phyloP scores from a whole-genome alignment of 1,140 invertebrate genomes.

The Vanessa tameamea region DNA sequence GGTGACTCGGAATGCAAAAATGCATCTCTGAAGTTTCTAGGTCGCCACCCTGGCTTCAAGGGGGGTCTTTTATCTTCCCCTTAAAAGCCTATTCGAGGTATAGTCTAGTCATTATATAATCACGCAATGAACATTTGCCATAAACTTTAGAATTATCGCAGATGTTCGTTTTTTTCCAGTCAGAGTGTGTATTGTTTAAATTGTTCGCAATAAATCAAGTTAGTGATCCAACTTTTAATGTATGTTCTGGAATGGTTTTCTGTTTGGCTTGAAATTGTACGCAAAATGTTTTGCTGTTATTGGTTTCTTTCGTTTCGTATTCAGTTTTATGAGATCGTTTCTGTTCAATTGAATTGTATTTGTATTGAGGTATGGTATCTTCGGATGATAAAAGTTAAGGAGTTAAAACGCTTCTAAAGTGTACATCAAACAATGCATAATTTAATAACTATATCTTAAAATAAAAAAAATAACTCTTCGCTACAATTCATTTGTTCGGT shows the following conservation, averaged over 20 bases:
- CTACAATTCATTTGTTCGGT: too few species aligned
- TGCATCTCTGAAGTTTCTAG: conserved; percentile 43
- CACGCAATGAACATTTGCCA: background rate
- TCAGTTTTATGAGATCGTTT: background rate
- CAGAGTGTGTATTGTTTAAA: background rate
- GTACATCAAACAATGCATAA: too few species aligned
- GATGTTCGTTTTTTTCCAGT: background rate
- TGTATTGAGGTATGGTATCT: too few species aligned
- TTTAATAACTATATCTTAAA: too few species aligned
- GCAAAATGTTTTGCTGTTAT: background rate
- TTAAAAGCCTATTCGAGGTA: conserved; percentile 11
- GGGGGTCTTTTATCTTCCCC: conserved; percentile 25
- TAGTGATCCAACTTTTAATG: conserved; percentile 9
- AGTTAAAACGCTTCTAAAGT: too few species aligned
- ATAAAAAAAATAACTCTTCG: too few species aligned
- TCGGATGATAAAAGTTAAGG: too few species aligned
- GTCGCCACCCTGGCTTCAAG: conserved; percentile 29
- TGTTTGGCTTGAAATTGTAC: background rate
- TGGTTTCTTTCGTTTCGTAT: background rate
- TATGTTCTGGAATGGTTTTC: background rate
- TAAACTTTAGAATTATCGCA: background rate
- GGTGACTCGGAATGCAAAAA: conserved; percentile 41
- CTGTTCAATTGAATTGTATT: background rate
- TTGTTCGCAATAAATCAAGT: conserved; percentile 5
- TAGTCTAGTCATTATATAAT: background rate